These are phyloP conservation scores for Coregonus clupeaformis DNA, from an alignment of 2,113 vertebrate genomes.

Conservation along the genomic window DNA sequence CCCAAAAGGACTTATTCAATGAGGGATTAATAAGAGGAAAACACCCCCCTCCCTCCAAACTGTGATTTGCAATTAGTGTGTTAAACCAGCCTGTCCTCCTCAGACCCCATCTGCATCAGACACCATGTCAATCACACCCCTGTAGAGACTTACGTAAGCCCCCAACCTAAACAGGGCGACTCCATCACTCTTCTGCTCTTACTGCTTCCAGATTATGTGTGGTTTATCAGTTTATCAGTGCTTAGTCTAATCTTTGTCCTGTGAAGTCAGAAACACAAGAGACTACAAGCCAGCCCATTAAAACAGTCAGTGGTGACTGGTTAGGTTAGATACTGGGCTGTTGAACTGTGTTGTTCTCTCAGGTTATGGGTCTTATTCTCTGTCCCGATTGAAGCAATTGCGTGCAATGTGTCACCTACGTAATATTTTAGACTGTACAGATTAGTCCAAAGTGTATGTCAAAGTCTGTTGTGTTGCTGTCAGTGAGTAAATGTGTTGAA, in stretches of 20 bases:
- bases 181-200: constrained; percentile 18
- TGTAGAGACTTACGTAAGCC: constrained; percentile 34
- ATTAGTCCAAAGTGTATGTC: not conserved
- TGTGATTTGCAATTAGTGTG: constrained; percentile 1
- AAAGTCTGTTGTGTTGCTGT: not conserved
- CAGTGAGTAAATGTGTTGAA: not conserved
- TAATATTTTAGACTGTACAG: not conserved
- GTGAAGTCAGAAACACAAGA: not conserved
- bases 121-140: constrained; percentile 42
- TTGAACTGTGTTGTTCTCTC: too few relatives aligned
- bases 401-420: not conserved
- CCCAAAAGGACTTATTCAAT: too few relatives aligned
- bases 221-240: constrained; percentile 33
- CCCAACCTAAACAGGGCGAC: constrained; percentile 27
- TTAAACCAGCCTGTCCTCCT: not conserved
- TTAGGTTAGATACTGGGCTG: too few relatives aligned
- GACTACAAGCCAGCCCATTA: not conserved
- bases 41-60: not conserved
- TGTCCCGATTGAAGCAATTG: not conserved
- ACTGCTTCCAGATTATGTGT: constrained; percentile 12
- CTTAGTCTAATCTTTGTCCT: constrained; percentile 30
- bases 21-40: too few relatives aligned
- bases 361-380: not conserved
- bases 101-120: constrained; percentile 24
- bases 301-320: too few relatives aligned